Conservation (phyloP, 2,797 vertebrate genomes). For the Siniperca undulata region DNA sequence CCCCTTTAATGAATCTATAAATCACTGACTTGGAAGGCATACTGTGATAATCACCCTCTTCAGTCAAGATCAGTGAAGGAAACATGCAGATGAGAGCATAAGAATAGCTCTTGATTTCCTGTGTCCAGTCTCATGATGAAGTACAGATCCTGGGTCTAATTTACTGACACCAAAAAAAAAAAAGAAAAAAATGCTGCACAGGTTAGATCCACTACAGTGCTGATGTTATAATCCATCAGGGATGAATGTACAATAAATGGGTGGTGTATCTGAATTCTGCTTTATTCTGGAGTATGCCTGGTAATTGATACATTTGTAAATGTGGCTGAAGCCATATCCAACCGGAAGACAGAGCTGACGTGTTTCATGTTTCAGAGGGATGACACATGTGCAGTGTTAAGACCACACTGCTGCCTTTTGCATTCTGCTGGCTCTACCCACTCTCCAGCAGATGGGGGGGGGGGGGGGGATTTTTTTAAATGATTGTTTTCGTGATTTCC, state of each 20-base stretch:
- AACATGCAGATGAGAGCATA: conserved; percentile 42
- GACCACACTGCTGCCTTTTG: background rate
- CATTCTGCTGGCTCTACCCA: conserved; percentile 49
- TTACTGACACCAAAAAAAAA: conserved; percentile 3
- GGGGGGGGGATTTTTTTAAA: background rate
- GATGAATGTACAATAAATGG: background rate
- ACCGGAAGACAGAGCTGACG: background rate
- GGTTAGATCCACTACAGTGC: background rate
- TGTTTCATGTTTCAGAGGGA: conserved; percentile 22
- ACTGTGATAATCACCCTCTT: conserved; percentile 4
- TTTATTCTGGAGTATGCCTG: background rate
- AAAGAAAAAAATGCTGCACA: background rate
- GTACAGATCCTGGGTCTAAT: conserved; percentile 11
- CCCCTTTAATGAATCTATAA: conserved; percentile 26
- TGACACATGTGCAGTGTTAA: background rate
- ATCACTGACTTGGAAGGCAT: background rate
- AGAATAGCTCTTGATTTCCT: conserved; percentile 63
- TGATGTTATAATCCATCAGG: conserved; percentile 41
- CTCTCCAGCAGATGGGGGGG: conserved; percentile 10
- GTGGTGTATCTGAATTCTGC: background rate
- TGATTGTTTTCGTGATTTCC: conserved; percentile 49
- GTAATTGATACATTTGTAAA: conserved; percentile 28
- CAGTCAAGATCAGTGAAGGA: conserved; percentile 26
- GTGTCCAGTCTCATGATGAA: conserved; percentile 36
- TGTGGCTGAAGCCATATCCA: background rate